Evolutionary conservation across 2,797 vertebrate species (phyloP), one percentile per base, ranked within the genome.

Genomic region (Rhyacichthys aspro): DNA sequence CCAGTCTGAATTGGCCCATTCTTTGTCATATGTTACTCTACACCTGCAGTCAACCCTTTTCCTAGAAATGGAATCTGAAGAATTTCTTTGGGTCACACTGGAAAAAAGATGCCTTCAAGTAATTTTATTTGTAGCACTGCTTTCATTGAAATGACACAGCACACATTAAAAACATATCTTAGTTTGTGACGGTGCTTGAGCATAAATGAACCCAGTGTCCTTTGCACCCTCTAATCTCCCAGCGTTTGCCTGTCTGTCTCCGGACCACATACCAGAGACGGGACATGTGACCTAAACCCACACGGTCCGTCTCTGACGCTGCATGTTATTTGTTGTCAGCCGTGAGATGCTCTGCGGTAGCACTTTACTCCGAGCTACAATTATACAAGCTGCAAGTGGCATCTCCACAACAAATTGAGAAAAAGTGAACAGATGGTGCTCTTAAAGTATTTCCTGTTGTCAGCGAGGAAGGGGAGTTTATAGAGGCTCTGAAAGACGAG

Each of bases 251-350:
- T 14, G 41, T 43, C 16, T 14, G n/a, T 11, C 48, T 39, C 67
- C 38, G 46, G 11, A 38, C 65, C 55, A 53, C 80, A 86, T 88
- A 81, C 55, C 88, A 67, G 53, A 74, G 70, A 15, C 37, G 15
- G 59, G 50, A 55, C 84, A 88, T 86, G 77, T 87, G 81, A 88
- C 69, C 65, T 28, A 8, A 63, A 77, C 56, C 76, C 69, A 50
- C 80, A 63, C 45, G 56, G 57, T 39, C 48, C 67, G 55, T 43
- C 57, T 67, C 34, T 15, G 53, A 72, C 59, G 32, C 59, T n/a
- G 49, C 70, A 53, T 49, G 32, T 50, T 61, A 32, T 78, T n/a
- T 72, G 71, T 74, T 42, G 48, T 73, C 56, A 19, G 55, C 66
- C 65, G 52, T 7, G 38, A 33, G 17, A 43, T 6, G 58, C 44